phyloP scores from a whole-genome alignment of 2,797 vertebrate genomes.

The Crocodylus rhombifer region DNA sequence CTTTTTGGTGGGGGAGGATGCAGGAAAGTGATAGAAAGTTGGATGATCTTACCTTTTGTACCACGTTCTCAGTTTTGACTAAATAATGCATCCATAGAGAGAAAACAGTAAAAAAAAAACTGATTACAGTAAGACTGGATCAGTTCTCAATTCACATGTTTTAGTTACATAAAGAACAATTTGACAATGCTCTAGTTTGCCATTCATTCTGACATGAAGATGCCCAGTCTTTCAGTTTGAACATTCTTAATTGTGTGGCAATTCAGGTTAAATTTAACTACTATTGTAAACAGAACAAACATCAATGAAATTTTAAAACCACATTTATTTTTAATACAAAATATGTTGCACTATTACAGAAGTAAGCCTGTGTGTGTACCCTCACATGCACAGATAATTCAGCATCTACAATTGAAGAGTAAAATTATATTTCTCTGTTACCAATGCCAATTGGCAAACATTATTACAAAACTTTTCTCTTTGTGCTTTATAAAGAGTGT shows the following conservation, averaged over 20 bases:
- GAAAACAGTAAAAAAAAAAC: not conserved
- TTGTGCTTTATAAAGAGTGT: slow-evolving; percentile 77
- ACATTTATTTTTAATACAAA: slow-evolving; percentile 96
- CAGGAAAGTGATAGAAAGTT: too few species aligned
- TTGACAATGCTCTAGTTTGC: not conserved
- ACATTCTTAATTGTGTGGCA: not conserved
- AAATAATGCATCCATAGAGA: not conserved
- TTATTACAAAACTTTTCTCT: slow-evolving; percentile 58
- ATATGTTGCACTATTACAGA: slow-evolving; percentile 87
- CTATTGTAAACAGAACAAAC: slow-evolving; percentile 64
- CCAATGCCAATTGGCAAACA: slow-evolving; percentile 53
- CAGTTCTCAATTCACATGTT: not conserved
- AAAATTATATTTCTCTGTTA: slow-evolving; percentile 62
- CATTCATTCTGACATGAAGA: not conserved
- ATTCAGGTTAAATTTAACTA: slow-evolving; percentile 1
- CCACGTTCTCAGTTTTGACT: not conserved
- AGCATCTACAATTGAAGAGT: slow-evolving; percentile 80
- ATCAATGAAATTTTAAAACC: slow-evolving; percentile 90
- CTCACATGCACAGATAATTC: slow-evolving; percentile 88
- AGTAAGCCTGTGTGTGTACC: slow-evolving; percentile 81
- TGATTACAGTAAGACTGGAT: not conserved
- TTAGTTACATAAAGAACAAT: not conserved
- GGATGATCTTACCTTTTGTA: not conserved
- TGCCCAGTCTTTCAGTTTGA: not conserved
- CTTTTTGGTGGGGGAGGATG: not conserved